Conservation (phyloP, 2,888 invertebrate species). For the Rhabditoides inermis region DNA sequence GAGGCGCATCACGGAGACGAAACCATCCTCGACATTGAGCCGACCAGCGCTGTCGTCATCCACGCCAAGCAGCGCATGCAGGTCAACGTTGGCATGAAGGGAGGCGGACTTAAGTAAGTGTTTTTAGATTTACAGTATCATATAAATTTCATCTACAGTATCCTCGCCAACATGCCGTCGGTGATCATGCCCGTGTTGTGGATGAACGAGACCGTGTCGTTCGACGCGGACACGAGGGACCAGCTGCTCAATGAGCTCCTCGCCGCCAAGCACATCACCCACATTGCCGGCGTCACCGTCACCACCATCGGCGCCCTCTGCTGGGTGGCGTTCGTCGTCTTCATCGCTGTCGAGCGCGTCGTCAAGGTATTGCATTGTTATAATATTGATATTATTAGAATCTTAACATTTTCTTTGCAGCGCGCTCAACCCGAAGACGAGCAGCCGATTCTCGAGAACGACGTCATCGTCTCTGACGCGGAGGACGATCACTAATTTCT, state of each 20-base stretch:
- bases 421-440: too few relatives aligned
- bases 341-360: too few relatives aligned
- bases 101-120: slow-evolving; percentile 34
- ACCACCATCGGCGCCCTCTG: slow-evolving; percentile 16
- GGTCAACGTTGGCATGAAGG: slow-evolving; percentile 44
- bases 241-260: slow-evolving; percentile 19
- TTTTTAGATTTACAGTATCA: slow-evolving; percentile 1
- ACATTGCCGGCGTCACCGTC: slow-evolving; percentile 14
- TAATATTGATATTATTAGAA: background rate
- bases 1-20: slow-evolving; percentile 17
- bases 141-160: slow-evolving; percentile 6
- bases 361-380: background rate
- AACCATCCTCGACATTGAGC: slow-evolving; percentile 44
- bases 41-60: slow-evolving; percentile 38
- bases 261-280: slow-evolving; percentile 14
- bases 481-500: too few relatives aligned
- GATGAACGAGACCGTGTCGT: slow-evolving; percentile 46
- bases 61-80: slow-evolving; percentile 41
- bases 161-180: slow-evolving; percentile 19
- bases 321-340: slow-evolving; percentile 16
- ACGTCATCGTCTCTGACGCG: too few relatives aligned
- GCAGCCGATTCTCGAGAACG: too few relatives aligned
- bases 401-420: background rate
- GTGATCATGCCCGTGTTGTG: slow-evolving; percentile 45
- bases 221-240: slow-evolving; percentile 38